Evolutionary conservation across 1,140 invertebrate species (phyloP), one percentile per base, ranked within the genome.

Genomic region (Diachasma alloeum): DNA sequence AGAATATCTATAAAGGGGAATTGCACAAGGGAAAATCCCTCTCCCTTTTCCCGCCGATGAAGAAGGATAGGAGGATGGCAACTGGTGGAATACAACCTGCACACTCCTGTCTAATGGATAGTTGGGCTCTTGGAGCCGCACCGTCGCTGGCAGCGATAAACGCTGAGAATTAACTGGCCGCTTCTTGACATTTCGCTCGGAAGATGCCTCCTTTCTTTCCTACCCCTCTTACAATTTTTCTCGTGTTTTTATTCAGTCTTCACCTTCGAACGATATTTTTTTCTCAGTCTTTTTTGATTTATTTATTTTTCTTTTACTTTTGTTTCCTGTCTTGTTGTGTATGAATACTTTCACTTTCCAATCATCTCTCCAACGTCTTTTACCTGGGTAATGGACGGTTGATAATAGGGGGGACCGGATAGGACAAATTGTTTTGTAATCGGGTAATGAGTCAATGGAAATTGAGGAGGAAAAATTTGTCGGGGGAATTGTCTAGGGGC

Each of bases 81-180:
- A 81, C 78, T 63, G 24, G 10, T 26, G 72, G 78, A 81, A 79
- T 72, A 79, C 79, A 84, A 78, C 77, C 83, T 79, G 80, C 80
- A 83, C 80, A 83, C 59, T 84, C 78, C 82, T 71, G 82, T 85
- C 84, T 87, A 87, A 85, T 86, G 83, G 86, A 87, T 87, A 84
- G 83, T 86, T 83, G 80, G 84, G 77, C 48, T 73, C 71, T 53
- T 39, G 53, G 26, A 66, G 53, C 26, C 44, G 44, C 71, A 22
- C 48, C 24, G 11, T 22, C 80, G 80, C 73, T 73, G 78, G 80
- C 78, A 78, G 81, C 73, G 78, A 80, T 81, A 83, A 84, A 85
- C 81, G 80, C 78, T 85, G 81, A 84, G 83, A 83, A 85, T 85
- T 85, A 83, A 85, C 82, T 81, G 82, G 80, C 81, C 80, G 77